Evolutionary conservation across 2,888 invertebrate species (phyloP).

Genomic region (Netelia inedita): DNA sequence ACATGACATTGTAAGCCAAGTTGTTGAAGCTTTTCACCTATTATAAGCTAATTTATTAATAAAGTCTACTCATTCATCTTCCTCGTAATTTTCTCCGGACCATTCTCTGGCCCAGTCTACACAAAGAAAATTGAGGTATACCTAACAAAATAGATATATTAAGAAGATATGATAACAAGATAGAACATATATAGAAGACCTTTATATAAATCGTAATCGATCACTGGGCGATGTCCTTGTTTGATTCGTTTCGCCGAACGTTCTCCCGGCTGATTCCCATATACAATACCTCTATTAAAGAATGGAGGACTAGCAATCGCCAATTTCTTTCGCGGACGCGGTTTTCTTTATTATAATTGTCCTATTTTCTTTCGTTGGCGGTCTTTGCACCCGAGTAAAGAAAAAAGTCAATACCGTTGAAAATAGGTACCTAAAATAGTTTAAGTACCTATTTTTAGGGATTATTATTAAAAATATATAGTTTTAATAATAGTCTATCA

Average conservation of each 20-base stretch:
- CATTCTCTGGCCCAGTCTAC: conserved; percentile 28
- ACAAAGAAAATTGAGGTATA: background rate
- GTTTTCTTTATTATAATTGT: background rate
- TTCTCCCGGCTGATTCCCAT: background rate
- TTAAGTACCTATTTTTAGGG: no score
- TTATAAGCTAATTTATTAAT: background rate
- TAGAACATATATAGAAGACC: conserved; percentile 16
- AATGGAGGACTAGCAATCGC: conserved; percentile 5
- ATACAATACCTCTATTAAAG: conserved; percentile 17
- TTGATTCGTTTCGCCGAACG: conserved; percentile 27
- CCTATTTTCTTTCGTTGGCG: background rate
- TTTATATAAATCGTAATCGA: conserved; percentile 9
- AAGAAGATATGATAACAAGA: background rate
- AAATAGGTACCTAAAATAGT: conserved; percentile 34
- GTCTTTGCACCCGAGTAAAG: conserved; percentile 9
- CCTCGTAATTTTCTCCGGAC: conserved; percentile 6
- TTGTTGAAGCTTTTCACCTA: background rate
- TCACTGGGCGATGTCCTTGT: background rate
- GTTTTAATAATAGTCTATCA: background rate
- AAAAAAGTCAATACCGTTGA: conserved; percentile 9
- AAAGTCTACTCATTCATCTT: background rate
- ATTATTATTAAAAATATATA: no score
- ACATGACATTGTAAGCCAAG: no score
- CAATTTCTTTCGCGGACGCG: background rate
- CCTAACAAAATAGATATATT: conserved; percentile 3